Evolutionary conservation across 2,797 vertebrate genomes (phyloP).

Genomic region (Zalophus californianus): DNA sequence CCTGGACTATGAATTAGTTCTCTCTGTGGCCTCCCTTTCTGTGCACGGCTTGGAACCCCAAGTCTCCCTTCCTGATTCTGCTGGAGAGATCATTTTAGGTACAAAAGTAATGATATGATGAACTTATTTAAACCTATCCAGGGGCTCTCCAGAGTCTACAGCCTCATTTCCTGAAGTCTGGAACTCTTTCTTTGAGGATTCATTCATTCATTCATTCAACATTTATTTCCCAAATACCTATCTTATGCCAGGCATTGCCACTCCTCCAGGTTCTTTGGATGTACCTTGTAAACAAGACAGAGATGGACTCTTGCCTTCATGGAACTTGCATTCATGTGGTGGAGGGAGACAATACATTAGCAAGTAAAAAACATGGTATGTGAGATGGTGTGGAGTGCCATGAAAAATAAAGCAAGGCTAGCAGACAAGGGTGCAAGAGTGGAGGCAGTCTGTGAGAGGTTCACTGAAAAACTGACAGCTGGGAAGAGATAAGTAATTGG

Average conservation of each 20-base stretch:
- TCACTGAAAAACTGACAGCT: neutral
- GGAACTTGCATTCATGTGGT: neutral
- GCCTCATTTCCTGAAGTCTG: neutral
- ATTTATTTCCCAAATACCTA: neutral
- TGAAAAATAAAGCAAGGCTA: neutral
- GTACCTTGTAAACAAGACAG: neutral
- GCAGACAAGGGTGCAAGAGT: neutral
- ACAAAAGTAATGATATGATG: neutral
- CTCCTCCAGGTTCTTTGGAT: neutral
- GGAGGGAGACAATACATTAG: neutral
- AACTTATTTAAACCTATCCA: neutral
- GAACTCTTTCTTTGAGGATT: neutral
- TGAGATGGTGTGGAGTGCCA: neutral
- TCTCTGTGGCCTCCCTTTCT: neutral
- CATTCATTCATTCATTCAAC: neutral
- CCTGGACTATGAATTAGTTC: neutral
- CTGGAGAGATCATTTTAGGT: neutral
- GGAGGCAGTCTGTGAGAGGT: neutral
- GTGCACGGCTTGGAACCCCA: neutral
- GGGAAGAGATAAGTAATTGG: neutral
- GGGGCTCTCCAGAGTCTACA: neutral
- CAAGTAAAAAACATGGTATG: neutral
- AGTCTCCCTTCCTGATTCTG: neutral
- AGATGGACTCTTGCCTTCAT: neutral
- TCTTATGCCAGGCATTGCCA: neutral